Evolutionary conservation across 2,888 invertebrate species (phyloP), one percentile per base, ranked within the genome.

Genomic region (Epinotia bilunana): DNA sequence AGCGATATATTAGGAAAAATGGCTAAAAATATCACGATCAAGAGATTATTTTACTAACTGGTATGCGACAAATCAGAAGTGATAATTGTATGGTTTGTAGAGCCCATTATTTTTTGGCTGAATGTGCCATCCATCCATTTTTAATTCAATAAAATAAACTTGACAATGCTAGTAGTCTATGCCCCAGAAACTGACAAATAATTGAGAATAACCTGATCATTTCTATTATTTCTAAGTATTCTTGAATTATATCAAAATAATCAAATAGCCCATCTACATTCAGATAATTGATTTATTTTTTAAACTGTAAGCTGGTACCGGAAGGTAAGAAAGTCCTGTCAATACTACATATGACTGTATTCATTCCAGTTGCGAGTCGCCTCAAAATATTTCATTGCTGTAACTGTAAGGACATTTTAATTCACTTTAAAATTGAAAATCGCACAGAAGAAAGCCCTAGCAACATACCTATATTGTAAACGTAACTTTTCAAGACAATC

Each of bases 121-220:
- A 23, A 57, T 28, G 11, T 20, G 3, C 7, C n/a, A 7, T 6
- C 6, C 11, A 13, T 58, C 2, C 16, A 58, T n/a, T 12, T 58
- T 46, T 9, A 3, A 2, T 13, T 28, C 5, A 11, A 58, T n/a
- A 57, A 64, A 72, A 64, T 23, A 46, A 58, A 39, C 16, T 28
- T 0, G 16, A 23, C 3, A 9, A 20, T 2, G 16, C 49, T 64
- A 28, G 46, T 73, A 46, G 13, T 61, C n/a, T 57, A 63, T 53
- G 49, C 18, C 16, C 20, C 1, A 16, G 20, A 62, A 69, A 39
- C 75, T 75, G 75, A 72, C 75, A 75, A 75, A 75, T 75, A 49
- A 62, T 75, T 71, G 71, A 72, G 72, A 75, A 67, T 75, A 75
- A 75, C 75, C 75, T 67, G 72, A 72, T 57, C 65, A 72, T 71